Percentiles rank a stretch among this genome's conserved stretches.
Evolutionary conservation across 1,140 invertebrate genomes (phyloP).

Genomic region (Brachionus angularis): DNA sequence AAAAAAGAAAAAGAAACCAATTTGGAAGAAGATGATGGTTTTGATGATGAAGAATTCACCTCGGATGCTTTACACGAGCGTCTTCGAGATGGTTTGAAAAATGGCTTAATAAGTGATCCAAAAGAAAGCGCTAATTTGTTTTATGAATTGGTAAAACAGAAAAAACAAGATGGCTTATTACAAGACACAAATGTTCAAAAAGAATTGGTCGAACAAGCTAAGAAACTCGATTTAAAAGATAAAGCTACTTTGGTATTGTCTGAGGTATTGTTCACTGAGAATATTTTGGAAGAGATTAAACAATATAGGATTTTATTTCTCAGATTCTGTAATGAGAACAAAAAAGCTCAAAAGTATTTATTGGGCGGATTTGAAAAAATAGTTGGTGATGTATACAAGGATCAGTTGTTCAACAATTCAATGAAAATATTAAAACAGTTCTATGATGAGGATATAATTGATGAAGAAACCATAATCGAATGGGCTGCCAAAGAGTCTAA

Average conservation of each 20-base stretch:
- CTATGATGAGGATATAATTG: slow-evolving; percentile 89
- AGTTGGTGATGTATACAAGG: slow-evolving; percentile 72
- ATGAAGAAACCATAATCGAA: slow-evolving; percentile 85
- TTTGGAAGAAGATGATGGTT: slow-evolving; percentile 5
- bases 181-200: slow-evolving; percentile 8
- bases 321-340: slow-evolving; percentile 54
- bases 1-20: too few relatives aligned
- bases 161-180: not conserved
- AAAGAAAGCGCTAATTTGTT: slow-evolving; percentile 10
- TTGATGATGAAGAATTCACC: slow-evolving; percentile 36
- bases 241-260: slow-evolving; percentile 87
- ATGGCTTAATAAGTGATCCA: slow-evolving; percentile 14
- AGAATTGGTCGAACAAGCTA: slow-evolving; percentile 74
- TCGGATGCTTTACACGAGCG: slow-evolving; percentile 17
- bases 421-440: slow-evolving; percentile 83
- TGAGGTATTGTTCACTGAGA: slow-evolving; percentile 81
- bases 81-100: slow-evolving; percentile 16
- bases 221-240: slow-evolving; percentile 86
- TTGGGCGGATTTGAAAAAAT: slow-evolving; percentile 91
- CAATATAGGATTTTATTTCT: slow-evolving; percentile 60
- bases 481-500: slow-evolving; percentile 86
- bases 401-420: slow-evolving; percentile 76
- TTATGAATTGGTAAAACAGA: not conserved
- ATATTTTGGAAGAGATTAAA: slow-evolving; percentile 71
- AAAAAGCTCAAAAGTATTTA: slow-evolving; percentile 87